Evolutionary conservation across 2,888 invertebrate species (phyloP).

Genomic region (Mantis religiosa): DNA sequence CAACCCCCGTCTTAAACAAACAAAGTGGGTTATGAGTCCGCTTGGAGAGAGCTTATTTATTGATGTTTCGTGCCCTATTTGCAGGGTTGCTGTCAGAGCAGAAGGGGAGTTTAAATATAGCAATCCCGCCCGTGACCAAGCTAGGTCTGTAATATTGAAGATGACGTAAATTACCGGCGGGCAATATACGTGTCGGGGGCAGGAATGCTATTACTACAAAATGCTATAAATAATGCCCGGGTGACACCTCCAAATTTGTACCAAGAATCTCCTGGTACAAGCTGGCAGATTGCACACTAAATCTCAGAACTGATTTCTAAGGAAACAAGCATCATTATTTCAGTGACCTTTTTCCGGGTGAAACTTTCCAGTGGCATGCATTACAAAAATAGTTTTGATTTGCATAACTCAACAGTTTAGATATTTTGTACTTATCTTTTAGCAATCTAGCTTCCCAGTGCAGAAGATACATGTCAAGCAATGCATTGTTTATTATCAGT

Average conservation of each 20-base stretch:
- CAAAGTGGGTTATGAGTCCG: neutral
- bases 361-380: no score
- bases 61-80: neutral
- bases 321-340: no score
- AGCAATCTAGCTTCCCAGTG: no score
- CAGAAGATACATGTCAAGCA: no score
- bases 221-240: neutral
- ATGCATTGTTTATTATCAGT: no score
- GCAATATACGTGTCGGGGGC: neutral
- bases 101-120: neutral
- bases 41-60: neutral
- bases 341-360: no score
- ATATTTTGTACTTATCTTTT: no score
- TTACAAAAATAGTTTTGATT: no score
- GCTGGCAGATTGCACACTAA: no score
- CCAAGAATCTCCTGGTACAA: neutral
- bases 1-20: neutral
- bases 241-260: neutral
- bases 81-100: neutral
- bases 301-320: no score
- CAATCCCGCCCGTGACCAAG: neutral
- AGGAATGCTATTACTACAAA: neutral
- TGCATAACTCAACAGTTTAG: no score
- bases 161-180: neutral
- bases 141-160: neutral